Evolutionary conservation across 2,797 vertebrate genomes (phyloP).

Genomic region (Arnoldichthys spilopterus): DNA sequence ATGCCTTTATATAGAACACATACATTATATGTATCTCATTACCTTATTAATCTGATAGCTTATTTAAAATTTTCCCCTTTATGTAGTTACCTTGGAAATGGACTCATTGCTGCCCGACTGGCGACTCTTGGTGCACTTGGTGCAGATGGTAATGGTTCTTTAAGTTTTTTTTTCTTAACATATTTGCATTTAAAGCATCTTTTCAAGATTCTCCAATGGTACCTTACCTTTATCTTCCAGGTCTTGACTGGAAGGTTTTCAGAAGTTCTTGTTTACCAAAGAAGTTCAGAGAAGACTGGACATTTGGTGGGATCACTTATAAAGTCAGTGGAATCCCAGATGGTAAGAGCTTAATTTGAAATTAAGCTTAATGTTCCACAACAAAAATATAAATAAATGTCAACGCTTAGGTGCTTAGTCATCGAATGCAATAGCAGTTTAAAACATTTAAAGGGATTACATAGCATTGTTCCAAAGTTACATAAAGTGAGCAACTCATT

Average conservation of each 20-base stretch:
- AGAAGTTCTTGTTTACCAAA: constrained; percentile 94
- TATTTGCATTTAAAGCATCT: constrained; percentile 8
- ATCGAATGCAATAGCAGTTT: neutral
- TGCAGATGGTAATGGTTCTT: constrained; percentile 80
- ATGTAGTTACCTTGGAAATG: constrained; percentile 94
- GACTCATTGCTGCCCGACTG: constrained; percentile 90
- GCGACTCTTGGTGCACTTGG: constrained; percentile 91
- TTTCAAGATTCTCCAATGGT: constrained; percentile 23
- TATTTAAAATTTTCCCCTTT: constrained; percentile 7
- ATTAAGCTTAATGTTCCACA: constrained; percentile 4
- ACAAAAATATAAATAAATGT: constrained; percentile 13
- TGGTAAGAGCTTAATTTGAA: constrained; percentile 77
- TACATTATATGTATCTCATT: neutral
- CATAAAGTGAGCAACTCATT: constrained; percentile 32
- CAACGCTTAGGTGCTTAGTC: constrained; percentile 11
- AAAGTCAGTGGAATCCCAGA: constrained; percentile 91
- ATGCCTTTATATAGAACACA: neutral
- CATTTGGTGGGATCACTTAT: constrained; percentile 91
- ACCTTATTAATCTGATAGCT: constrained; percentile 4
- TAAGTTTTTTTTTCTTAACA: neutral
- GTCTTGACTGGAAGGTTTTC: constrained; percentile 85
- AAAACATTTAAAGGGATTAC: constrained; percentile 2
- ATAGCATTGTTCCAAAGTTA: constrained; percentile 12
- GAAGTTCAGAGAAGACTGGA: constrained; percentile 90
- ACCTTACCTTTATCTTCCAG: constrained; percentile 55